Evolutionary conservation across 2,797 vertebrate species (phyloP).

Genomic region (Poecilia gillii): DNA sequence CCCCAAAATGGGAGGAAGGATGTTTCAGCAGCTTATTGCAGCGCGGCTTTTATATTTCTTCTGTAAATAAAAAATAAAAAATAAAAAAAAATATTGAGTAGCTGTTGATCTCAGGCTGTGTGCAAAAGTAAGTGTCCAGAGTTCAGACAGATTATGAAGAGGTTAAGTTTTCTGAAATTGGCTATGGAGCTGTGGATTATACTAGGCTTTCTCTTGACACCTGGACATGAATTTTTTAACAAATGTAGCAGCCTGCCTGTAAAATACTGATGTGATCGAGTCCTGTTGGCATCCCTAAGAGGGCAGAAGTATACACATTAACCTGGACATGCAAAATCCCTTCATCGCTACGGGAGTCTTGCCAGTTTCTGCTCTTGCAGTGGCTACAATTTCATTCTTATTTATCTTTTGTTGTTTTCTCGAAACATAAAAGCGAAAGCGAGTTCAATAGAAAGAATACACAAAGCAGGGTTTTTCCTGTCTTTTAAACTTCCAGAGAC

Average conservation of each 20-base stretch:
- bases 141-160: slow-evolving; percentile 61
- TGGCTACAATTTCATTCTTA: background rate
- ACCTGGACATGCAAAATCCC: slow-evolving; percentile 7
- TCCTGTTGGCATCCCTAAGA: slow-evolving; percentile 11
- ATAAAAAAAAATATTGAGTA: slow-evolving; percentile 25
- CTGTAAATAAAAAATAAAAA: slow-evolving; percentile 24
- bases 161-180: slow-evolving; percentile 68
- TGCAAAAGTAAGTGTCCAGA: slow-evolving; percentile 56
- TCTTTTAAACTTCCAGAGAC: too few species aligned
- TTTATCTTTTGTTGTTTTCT: too few species aligned
- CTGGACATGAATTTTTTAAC: slow-evolving; percentile 26
- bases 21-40: slow-evolving; percentile 52
- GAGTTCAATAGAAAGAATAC: background rate
- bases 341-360: background rate
- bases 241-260: slow-evolving; percentile 26
- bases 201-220: slow-evolving; percentile 41
- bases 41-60: slow-evolving; percentile 39
- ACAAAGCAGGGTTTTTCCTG: background rate
- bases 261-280: slow-evolving; percentile 29
- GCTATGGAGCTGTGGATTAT: slow-evolving; percentile 51
- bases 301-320: background rate
- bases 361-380: background rate
- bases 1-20: slow-evolving; percentile 13
- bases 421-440: background rate
- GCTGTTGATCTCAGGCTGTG: slow-evolving; percentile 54